Evolutionary conservation across 2,888 invertebrate species (phyloP), one percentile per base, ranked within the genome.

Genomic region (Lydus trimaculatus): DNA sequence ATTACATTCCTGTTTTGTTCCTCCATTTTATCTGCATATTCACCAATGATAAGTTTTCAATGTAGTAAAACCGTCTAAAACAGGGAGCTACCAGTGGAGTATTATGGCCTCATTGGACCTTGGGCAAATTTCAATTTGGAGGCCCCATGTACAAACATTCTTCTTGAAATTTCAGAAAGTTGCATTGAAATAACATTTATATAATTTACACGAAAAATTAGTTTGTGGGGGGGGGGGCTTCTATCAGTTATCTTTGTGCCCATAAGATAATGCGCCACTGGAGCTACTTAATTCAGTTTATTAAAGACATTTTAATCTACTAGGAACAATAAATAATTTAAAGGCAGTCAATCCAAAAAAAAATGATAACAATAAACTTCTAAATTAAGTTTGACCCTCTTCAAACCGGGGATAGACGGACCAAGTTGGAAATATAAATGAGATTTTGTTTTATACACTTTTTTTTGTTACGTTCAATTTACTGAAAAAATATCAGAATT

Each of bases 1-100:
- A 67, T 70, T 67, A 66, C 66, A 61, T 70, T 64, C 59, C 63
- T 48, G 61, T 63, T 66, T 64, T 61, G 64, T 48, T 64, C 61
- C 56, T 48, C 4, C 28, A 33, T 65, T 64, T 8, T 20, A 9
- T 48, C n/a, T 7, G 7, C 33, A 33, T 1, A 5, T 43, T 17
- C 6, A 43, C 15, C 11, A 36, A 11, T 36, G 36, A 36, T 15
- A 13, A 39, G n/a, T n/a, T 39, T n/a, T 3, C 0, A 13, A 39
- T 15, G 13, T n/a, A 4, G n/a, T 17, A 43, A 43, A 6, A 43
- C n/a, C 28, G n/a, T n/a, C n/a, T n/a, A n/a, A n/a, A n/a, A n/a
- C n/a, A n/a, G n/a, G n/a, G n/a, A n/a, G n/a, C n/a, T n/a, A n/a
- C n/a, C n/a, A n/a, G n/a, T n/a, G n/a, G n/a, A n/a, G n/a, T n/a